Evolutionary conservation across 2,797 vertebrate species (phyloP).

Genomic region (Acridotheres tristis): DNA sequence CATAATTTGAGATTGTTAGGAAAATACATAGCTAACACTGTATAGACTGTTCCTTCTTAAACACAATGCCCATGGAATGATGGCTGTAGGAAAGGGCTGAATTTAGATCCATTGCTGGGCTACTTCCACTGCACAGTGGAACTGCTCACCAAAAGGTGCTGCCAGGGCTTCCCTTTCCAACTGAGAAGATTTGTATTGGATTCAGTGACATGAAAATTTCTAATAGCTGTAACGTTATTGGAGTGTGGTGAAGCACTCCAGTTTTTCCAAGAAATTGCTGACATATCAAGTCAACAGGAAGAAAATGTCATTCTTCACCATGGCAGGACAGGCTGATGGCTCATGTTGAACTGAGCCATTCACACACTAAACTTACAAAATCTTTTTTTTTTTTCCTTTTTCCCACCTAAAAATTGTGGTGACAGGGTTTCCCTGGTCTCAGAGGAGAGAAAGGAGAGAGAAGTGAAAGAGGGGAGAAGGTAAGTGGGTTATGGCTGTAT

Average conservation of each 20-base stretch:
- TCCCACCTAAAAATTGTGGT: not conserved
- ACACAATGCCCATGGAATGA: not conserved
- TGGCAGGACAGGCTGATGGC: not conserved
- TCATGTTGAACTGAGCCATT: not conserved
- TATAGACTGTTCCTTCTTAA: not conserved
- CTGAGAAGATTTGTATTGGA: not conserved
- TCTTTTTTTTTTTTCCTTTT: not conserved
- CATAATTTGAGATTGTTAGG: not conserved
- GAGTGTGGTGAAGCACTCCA: not conserved
- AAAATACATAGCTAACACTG: not conserved
- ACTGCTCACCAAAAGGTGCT: not conserved
- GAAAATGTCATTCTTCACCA: not conserved
- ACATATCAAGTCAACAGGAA: not conserved
- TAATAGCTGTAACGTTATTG: not conserved
- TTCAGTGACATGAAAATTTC: not conserved
- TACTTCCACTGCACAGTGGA: not conserved
- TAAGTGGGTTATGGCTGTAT: conserved; percentile 44
- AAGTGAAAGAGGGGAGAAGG: conserved; percentile 92
- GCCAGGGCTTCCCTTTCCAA: not conserved
- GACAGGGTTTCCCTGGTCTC: conserved; percentile 90
- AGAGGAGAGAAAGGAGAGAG: conserved; percentile 89
- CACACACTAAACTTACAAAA: not conserved
- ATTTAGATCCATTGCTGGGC: not conserved
- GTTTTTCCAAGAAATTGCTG: not conserved
- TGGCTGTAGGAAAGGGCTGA: not conserved